Conservation (phyloP, 2,888 invertebrate species). For the Heterodera filipjevi region DNA sequence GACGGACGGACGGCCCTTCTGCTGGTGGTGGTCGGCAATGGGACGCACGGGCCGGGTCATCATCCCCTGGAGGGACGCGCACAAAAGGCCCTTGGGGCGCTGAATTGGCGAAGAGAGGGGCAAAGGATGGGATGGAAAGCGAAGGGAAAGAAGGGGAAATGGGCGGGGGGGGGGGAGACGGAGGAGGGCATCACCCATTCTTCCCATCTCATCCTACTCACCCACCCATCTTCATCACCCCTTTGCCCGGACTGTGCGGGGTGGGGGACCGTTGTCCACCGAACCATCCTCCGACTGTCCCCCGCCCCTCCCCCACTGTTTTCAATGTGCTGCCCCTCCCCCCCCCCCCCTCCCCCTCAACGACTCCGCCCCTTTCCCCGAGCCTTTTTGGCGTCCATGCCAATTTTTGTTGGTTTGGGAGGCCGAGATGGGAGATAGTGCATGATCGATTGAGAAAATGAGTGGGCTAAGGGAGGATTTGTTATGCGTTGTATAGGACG, state of each 20-base stretch:
- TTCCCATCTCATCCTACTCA: not conserved
- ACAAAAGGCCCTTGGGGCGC: not conserved
- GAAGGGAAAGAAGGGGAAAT: too few relatives aligned
- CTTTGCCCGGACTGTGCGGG: not conserved
- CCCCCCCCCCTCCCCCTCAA: not conserved
- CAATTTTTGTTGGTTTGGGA: conserved; percentile 14
- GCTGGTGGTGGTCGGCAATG: not conserved
- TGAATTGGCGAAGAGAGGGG: not conserved
- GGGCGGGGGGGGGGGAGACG: too few relatives aligned
- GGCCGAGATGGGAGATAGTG: not conserved
- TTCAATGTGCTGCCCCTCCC: not conserved
- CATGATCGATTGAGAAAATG: not conserved
- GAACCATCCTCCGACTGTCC: not conserved
- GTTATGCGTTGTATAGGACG: not conserved
- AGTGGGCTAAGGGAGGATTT: not conserved
- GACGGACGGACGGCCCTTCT: too few relatives aligned
- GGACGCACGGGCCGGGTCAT: not conserved
- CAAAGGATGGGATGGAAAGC: not conserved
- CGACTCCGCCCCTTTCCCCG: not conserved
- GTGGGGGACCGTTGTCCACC: conserved; percentile 3
- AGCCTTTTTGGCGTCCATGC: conserved; percentile 19
- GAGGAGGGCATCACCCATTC: not conserved
- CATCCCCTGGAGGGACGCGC: conserved; percentile 12
- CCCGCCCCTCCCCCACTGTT: not conserved
- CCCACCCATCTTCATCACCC: not conserved